Conservation (phyloP, 1,140 invertebrate species). For the Andricus grossulariae region DNA sequence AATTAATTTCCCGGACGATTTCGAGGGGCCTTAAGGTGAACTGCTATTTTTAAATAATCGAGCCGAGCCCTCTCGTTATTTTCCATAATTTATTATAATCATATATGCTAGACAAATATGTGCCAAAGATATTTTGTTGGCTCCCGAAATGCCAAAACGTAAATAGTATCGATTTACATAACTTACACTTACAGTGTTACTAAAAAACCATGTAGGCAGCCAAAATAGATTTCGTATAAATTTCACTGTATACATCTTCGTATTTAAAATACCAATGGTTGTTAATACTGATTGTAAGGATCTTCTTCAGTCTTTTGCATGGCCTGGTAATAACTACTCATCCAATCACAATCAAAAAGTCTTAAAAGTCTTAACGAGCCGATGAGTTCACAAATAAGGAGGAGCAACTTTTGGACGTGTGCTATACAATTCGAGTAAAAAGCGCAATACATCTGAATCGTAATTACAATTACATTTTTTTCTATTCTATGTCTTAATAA, state of each 20-base stretch:
- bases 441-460: slow-evolving; percentile 44
- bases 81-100: slow-evolving; percentile 69
- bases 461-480: slow-evolving; percentile 43
- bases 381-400: slow-evolving; percentile 55
- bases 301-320: slow-evolving; percentile 68
- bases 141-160: slow-evolving; percentile 65
- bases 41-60: background rate
- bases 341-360: slow-evolving; percentile 50
- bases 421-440: slow-evolving; percentile 56
- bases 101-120: slow-evolving; percentile 73
- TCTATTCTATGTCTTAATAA: slow-evolving; percentile 43
- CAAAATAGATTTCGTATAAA: slow-evolving; percentile 65
- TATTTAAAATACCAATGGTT: slow-evolving; percentile 67
- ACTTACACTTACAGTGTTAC: slow-evolving; percentile 44
- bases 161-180: slow-evolving; percentile 58
- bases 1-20: too few relatives aligned
- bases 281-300: slow-evolving; percentile 72
- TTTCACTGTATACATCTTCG: slow-evolving; percentile 58
- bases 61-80: slow-evolving; percentile 21
- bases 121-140: slow-evolving; percentile 67
- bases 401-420: slow-evolving; percentile 61
- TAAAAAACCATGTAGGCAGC: slow-evolving; percentile 56
- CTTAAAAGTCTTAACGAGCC: slow-evolving; percentile 49
- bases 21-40: too few relatives aligned
- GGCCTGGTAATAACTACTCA: slow-evolving; percentile 44